phyloP scores from a whole-genome alignment of 2,113 vertebrate genomes.

The Stigmatopora nigra region DNA sequence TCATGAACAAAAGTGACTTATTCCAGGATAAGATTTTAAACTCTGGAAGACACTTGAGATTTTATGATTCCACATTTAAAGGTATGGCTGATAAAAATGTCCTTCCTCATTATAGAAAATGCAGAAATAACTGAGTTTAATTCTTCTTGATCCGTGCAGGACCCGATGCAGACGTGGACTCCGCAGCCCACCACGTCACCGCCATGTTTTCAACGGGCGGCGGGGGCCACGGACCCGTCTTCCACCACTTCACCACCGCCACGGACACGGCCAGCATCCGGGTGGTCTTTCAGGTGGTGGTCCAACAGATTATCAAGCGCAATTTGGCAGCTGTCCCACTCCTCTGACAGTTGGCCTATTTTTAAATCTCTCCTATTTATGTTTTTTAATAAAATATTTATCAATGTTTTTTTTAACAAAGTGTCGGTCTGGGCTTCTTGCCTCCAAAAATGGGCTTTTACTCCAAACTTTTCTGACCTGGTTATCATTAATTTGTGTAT shows the following conservation, averaged over 20 bases:
- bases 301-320: constrained; percentile 54
- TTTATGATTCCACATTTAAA: constrained; percentile 57
- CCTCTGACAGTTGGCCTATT: constrained; percentile 33
- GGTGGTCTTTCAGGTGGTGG: constrained; percentile 56
- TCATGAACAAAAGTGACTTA: constrained; percentile 72
- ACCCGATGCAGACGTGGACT: constrained; percentile 59
- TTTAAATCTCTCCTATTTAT: neutral
- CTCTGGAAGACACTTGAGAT: constrained; percentile 62
- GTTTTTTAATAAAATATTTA: constrained; percentile 51
- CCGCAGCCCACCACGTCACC: constrained; percentile 60
- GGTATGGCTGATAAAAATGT: constrained; percentile 46
- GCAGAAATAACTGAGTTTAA: neutral
- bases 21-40: constrained; percentile 65
- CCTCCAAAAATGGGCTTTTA: neutral
- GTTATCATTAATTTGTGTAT: too few relatives aligned
- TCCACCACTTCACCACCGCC: constrained; percentile 69
- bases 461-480: too few relatives aligned
- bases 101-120: too few relatives aligned
- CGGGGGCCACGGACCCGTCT: constrained; percentile 40
- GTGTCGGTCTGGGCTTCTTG: neutral
- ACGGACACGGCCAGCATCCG: constrained; percentile 55
- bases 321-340: constrained; percentile 55
- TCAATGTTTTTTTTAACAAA: neutral
- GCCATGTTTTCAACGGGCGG: constrained; percentile 50
- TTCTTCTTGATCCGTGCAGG: constrained; percentile 37